Conservation (phyloP, 2,113 vertebrate genomes). For the Sapayoa aenigma region DNA sequence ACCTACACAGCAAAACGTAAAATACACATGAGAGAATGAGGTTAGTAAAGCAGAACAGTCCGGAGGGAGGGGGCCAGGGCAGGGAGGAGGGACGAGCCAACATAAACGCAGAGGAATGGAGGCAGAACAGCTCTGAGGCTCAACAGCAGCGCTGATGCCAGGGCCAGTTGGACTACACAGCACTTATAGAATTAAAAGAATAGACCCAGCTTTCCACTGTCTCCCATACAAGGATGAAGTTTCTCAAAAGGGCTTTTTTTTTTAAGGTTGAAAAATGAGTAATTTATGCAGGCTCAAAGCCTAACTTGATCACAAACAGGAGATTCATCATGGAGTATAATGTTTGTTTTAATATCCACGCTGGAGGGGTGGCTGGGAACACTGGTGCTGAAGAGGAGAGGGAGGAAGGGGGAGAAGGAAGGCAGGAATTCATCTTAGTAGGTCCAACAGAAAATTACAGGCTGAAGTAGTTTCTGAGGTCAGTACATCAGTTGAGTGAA, state of each 20-base stretch:
- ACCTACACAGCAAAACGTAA: slow-evolving; percentile 90
- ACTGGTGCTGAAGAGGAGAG: not conserved
- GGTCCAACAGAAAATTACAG: not conserved
- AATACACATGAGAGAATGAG: slow-evolving; percentile 79
- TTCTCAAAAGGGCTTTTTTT: not conserved
- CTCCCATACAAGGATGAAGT: not conserved
- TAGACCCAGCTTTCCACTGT: not conserved
- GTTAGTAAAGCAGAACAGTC: slow-evolving; percentile 78
- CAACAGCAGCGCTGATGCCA: not conserved
- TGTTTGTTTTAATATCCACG: slow-evolving; percentile 2
- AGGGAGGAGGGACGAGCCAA: slow-evolving; percentile 51
- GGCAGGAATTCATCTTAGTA: not conserved
- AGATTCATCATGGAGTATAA: slow-evolving; percentile 37
- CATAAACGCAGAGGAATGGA: slow-evolving; percentile 50
- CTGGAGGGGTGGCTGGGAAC: not conserved
- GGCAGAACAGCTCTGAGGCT: not conserved
- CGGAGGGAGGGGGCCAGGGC: slow-evolving; percentile 45
- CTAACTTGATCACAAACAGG: slow-evolving; percentile 7
- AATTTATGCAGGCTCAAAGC: slow-evolving; percentile 40
- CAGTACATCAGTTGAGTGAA: not conserved
- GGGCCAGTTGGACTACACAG: not conserved
- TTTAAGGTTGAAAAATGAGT: not conserved
- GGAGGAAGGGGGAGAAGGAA: not conserved
- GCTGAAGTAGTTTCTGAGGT: not conserved
- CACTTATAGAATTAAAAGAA: not conserved